Base-by-base conservation (phyloP, 2,797 vertebrate genomes). In the Denticeps clupeoides region DNA sequence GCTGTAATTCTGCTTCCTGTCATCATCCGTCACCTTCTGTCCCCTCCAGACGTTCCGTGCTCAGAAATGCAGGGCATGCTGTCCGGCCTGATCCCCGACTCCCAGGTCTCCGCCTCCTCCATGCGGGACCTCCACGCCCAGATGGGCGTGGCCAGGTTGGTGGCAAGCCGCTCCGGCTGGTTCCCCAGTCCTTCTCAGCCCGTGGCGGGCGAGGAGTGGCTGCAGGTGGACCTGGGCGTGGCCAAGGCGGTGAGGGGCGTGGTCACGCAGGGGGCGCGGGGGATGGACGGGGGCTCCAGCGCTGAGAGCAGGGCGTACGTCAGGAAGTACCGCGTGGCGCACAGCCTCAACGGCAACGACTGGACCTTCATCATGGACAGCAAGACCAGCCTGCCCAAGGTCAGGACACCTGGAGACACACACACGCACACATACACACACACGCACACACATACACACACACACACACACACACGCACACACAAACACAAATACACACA, bases 131-230 rank as follows among this genome's bases (percentile, higher is more conserved):
- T 95, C 32, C 91, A 95, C 33, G 94, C 93, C 80, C 88, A 85
- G 41, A 87, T 90, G 65, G 90, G 92, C 1, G 79, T 87, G 0
- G 90, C 94, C 22, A 85, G 94, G 32, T 78, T 98, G 53, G 89
- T 98, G 62, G 92, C 92, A 78, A 96, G 93, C 68, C 86, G 91
- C 22, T 91, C 90, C 0, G 95, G 95, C 16, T 99, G 94, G 95
- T 97, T 93, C 64, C 90, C 95, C 1, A 86, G 78, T 16, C 65
- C 87, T 2, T 82, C 91, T 0, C 87, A 91, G 46, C 88, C 90
- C 2, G 81, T 91, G 51, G 87, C 87, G 0, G 90, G 93, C 5
- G 90, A 93, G 47, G 93, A 99, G 59, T 98, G 94, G 95, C 76
- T 99, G 7, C 95, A 99, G 75, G 91, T 87, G 51, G 91, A 97